These are phyloP conservation scores for Tetramorium parvispinum DNA, from an alignment of 1,140 invertebrate genomes.

Conservation along the genomic window DNA sequence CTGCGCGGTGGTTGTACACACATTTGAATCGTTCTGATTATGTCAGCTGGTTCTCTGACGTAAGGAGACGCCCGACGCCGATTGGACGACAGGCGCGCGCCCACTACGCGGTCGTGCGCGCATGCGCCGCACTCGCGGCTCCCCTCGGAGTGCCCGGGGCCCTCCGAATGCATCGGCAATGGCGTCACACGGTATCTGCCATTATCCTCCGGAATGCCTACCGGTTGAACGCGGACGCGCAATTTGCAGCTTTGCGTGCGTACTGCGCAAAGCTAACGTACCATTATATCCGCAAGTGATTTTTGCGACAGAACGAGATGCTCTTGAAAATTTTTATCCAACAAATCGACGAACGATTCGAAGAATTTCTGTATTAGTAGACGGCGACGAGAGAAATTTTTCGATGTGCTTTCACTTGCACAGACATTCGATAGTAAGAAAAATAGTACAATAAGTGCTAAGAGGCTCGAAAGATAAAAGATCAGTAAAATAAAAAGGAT, in stretches of 20 bases:
- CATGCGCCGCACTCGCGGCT: constrained; percentile 39
- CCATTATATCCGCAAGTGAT: background rate
- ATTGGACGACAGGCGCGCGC: constrained; percentile 59
- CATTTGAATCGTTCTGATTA: constrained; percentile 67
- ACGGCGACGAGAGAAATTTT: background rate
- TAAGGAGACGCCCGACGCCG: constrained; percentile 47
- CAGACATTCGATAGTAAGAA: background rate
- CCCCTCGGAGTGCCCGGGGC: constrained; percentile 4
- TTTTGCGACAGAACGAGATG: background rate
- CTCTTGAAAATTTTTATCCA: background rate
- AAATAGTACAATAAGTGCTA: background rate
- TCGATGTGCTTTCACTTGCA: background rate
- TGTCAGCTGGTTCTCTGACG: constrained; percentile 69
- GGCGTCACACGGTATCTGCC: constrained; percentile 33
- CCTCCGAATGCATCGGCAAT: constrained; percentile 28
- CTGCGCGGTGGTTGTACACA: constrained; percentile 29
- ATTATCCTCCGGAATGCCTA: background rate
- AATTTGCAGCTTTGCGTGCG: background rate
- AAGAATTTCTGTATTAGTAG: background rate
- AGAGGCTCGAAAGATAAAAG: too few relatives aligned
- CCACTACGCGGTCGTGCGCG: constrained; percentile 23
- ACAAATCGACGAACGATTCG: background rate
- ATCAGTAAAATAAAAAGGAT: too few relatives aligned
- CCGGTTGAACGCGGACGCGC: background rate
- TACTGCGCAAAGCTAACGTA: background rate